Evolutionary conservation across 35 echinoderm and acorn worm species (phyloP), one percentile per base, ranked within the genome.

Genomic region (Lytechinus variegatus): DNA sequence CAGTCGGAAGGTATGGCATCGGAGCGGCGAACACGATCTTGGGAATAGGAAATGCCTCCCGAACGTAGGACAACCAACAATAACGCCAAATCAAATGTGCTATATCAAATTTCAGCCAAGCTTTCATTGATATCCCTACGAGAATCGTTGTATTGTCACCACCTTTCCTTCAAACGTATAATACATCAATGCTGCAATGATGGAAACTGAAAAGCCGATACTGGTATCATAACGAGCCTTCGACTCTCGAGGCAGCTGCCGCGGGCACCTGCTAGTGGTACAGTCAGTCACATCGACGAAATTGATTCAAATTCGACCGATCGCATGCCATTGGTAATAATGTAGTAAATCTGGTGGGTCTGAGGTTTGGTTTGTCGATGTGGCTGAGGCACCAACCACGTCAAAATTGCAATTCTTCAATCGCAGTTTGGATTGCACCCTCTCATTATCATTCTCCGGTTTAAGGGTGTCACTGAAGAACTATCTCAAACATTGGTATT

Each of bases 1-100:
- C 96, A 98, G 97, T 86, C 87, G 96, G 96, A 52, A 94, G 96
- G 4, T 95, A 94, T 71, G 97, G 97, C 28, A 96, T 98, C n/a
- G 97, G 97, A 52, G 53, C 97, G 9, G 95, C 96, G 14, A 96
- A 96, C 87, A 98, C 97, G 8, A 95, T 98, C 27, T 92, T 98
- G 9, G 97, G 97, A 52, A 79, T 98, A 10, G 97, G 97, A 10
- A 98, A 96, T 57, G 96, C 97, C 7, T 91, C 58, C 28, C 92
- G 97, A 54, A 96, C 97, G 71, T 98, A 57, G 54, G 27, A 90
- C n/a, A 24, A 14, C 19, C 19, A 79, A 79, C 19, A 79, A 79
- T 79, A 0, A 79, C 19, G 66, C 66, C 66, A 79, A 79, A 79
- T 16, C n/a, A 79, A 79, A 79, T 79, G 66, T 79, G 66, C 66